phyloP scores from a whole-genome alignment of 2,888 invertebrate species.

The Cyclophora punctaria region DNA sequence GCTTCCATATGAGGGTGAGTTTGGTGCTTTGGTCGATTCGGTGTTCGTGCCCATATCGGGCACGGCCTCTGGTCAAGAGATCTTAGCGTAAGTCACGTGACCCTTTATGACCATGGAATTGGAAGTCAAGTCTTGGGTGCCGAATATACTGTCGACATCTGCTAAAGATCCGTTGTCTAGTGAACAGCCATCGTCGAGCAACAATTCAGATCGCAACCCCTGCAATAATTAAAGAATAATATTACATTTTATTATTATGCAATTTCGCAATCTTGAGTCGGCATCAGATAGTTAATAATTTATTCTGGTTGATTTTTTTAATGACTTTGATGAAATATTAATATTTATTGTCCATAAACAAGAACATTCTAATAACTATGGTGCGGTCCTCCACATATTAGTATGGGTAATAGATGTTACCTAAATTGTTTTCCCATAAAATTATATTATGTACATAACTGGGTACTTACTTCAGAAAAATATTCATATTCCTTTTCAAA shows the following conservation, averaged over 20 bases:
- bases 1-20: constrained; percentile 50
- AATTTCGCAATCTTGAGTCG: too few relatives aligned
- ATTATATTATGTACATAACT: too few relatives aligned
- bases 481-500: constrained; percentile 65
- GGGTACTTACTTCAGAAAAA: constrained; percentile 54
- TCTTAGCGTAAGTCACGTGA: constrained; percentile 37
- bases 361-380: too few relatives aligned
- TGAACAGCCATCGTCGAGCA: constrained; percentile 59
- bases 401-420: too few relatives aligned
- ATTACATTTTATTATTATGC: too few relatives aligned
- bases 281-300: too few relatives aligned
- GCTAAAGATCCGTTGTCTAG: constrained; percentile 48
- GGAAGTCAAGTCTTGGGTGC: constrained; percentile 46
- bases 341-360: neutral
- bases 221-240: constrained; percentile 26
- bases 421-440: too few relatives aligned
- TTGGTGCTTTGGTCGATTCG: constrained; percentile 27
- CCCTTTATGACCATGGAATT: constrained; percentile 57
- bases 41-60: constrained; percentile 59
- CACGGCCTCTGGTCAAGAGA: constrained; percentile 70
- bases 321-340: neutral
- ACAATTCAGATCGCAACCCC: constrained; percentile 57
- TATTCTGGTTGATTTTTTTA: too few relatives aligned
- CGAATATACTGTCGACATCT: constrained; percentile 52
- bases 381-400: too few relatives aligned